These are phyloP conservation scores for Microtus oregoni DNA, from an alignment of 2,113 vertebrate genomes.

Conservation along the genomic window DNA sequence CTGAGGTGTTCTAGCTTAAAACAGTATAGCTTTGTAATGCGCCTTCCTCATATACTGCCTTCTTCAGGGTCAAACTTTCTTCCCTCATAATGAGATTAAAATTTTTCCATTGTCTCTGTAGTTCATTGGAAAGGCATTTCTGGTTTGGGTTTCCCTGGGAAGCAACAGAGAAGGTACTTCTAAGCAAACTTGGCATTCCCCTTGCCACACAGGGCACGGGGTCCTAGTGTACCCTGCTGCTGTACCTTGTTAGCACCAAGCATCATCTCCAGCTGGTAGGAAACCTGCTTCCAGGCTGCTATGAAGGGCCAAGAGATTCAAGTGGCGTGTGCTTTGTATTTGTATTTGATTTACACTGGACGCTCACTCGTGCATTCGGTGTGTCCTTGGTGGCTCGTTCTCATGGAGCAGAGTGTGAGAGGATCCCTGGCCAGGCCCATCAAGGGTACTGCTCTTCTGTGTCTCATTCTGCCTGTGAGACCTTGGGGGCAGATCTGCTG, in stretches of 20 bases:
- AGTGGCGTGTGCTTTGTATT: neutral
- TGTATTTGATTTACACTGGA: neutral
- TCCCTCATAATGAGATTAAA: neutral
- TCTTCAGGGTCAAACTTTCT: neutral
- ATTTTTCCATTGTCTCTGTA: neutral
- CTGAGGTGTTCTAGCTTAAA: neutral
- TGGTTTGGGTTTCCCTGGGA: conserved; percentile 1
- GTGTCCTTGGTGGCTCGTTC: neutral
- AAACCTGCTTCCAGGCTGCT: neutral
- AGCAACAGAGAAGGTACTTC: neutral
- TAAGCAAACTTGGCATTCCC: neutral
- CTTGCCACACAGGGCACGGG: fast-evolving
- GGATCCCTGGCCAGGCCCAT: neutral
- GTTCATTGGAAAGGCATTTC: neutral
- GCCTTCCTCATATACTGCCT: neutral
- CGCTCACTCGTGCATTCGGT: neutral
- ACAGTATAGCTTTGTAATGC: neutral
- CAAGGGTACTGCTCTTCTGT: neutral
- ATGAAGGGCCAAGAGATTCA: fast-evolving
- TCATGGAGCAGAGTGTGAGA: neutral
- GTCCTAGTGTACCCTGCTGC: neutral
- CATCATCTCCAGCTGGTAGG: neutral
- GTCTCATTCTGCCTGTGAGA: neutral
- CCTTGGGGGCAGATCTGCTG: neutral
- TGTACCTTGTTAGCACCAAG: neutral